phyloP scores from a whole-genome alignment of 2,888 invertebrate genomes.

The Aphrophora alni region DNA sequence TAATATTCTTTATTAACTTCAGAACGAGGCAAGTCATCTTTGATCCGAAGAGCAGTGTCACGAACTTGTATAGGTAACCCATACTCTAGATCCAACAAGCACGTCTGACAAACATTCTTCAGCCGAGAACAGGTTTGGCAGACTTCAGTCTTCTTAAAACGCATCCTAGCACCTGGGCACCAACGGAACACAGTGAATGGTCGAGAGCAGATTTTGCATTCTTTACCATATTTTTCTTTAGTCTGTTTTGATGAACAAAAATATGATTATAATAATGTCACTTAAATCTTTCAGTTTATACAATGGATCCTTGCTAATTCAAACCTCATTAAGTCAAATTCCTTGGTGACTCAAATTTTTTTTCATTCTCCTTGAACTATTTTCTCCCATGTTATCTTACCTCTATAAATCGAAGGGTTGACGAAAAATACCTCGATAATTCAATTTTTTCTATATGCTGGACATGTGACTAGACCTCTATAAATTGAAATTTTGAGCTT shows the following conservation, averaged over 20 bases:
- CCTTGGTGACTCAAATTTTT: too few species aligned
- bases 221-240: constrained; percentile 93
- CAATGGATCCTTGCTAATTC: too few species aligned
- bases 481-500: too few species aligned
- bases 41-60: constrained; percentile 88
- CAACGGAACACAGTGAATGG: constrained; percentile 97
- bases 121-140: constrained; percentile 95
- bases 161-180: constrained; percentile 95
- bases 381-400: too few species aligned
- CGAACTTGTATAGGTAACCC: constrained; percentile 87
- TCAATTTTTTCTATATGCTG: too few species aligned
- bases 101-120: constrained; percentile 97
- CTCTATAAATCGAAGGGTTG: too few species aligned
- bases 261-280: too few species aligned
- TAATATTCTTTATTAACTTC: constrained; percentile 96
- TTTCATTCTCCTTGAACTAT: too few species aligned
- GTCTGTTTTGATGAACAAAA: constrained; percentile 64
- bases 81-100: constrained; percentile 91
- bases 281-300: too few species aligned
- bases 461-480: too few species aligned
- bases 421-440: too few species aligned
- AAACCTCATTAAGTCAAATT: too few species aligned
- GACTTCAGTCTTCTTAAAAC: constrained; percentile 96
- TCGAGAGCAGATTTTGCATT: constrained; percentile 93
- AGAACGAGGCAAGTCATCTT: constrained; percentile 89